Conservation (phyloP, 2,113 vertebrate species). For the Opisthocomus hoazin region DNA sequence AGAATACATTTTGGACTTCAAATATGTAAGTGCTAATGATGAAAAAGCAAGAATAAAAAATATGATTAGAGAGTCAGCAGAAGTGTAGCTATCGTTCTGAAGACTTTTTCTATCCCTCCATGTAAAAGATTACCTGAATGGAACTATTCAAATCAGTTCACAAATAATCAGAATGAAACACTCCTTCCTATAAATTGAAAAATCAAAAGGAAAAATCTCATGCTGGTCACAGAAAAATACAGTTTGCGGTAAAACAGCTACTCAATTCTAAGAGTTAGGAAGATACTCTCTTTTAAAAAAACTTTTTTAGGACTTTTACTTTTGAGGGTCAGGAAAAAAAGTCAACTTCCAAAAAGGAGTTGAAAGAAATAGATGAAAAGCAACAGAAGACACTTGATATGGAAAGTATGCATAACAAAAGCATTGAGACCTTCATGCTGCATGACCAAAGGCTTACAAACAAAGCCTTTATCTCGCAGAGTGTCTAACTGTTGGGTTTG, state of each 20-base stretch:
- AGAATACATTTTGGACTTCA: not conserved
- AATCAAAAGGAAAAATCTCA: not conserved
- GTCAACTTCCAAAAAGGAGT: not conserved
- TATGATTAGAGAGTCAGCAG: not conserved
- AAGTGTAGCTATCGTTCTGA: not conserved
- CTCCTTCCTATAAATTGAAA: not conserved
- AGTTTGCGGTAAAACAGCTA: not conserved
- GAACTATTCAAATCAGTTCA: not conserved
- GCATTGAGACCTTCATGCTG: not conserved
- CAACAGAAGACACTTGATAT: not conserved
- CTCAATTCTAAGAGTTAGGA: not conserved
- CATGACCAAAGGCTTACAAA: not conserved
- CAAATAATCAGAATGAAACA: not conserved
- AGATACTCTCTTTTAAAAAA: not conserved
- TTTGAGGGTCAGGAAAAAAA: not conserved
- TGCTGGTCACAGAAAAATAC: not conserved
- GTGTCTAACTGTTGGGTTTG: not conserved
- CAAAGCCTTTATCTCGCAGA: not conserved
- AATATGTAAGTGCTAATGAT: not conserved
- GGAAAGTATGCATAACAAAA: not conserved
- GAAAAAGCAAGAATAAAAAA: not conserved
- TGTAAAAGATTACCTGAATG: not conserved
- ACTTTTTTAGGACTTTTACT: not conserved
- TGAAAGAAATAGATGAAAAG: not conserved
- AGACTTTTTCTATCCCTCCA: not conserved